Evolutionary conservation across 2,888 invertebrate species (phyloP), one percentile per base, ranked within the genome.

Genomic region (Nematopogon swammerdamellus): DNA sequence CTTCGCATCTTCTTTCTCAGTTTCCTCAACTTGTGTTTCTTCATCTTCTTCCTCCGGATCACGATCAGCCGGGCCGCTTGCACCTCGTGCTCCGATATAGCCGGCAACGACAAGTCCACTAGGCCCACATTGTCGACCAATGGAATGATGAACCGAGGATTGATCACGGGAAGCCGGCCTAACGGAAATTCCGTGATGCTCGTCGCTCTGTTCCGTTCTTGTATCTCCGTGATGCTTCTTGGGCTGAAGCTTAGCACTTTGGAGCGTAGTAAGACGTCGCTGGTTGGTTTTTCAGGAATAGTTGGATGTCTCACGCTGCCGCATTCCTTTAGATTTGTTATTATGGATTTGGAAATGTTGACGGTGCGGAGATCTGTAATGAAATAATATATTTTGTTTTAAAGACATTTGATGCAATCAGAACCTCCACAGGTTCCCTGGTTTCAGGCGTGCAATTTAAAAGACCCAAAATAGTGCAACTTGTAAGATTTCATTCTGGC

Each of bases 11-110:
- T 85, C 63, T 89, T 92, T 55, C 90, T 81, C 49, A 92, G 72
- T 68, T 95, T 95, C 65, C 72, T 87, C 45, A 89, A 72, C 65
- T 93, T 89, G 62, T 95, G 95, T 59, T 88, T 92, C 67, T 88
- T 92, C 91, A 95, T 94, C 71, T 94, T 95, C 49, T 85, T 84
- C 47, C 86, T 79, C 47, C 94, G 80, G 30, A 93, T 92, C 0
- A 89, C 86, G 55, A 93, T 87, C 51, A 93, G 68, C 48, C 89
- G 76, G 0, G 82, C 84, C 0, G 92, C 92, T 60, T 86, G 84
- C 61, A 88, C 90, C 61, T 87, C 86, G 47, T 81, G 75, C 49
- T 68, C 65, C 2, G 61, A 61, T 1, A 63, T 54, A 0, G 73
- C 59, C 1, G 84, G 84, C 44, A 82, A 58, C 20, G 82, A 80